Evolutionary conservation across 2,888 invertebrate species (phyloP).

Genomic region (Toxonevra muliebris): DNA sequence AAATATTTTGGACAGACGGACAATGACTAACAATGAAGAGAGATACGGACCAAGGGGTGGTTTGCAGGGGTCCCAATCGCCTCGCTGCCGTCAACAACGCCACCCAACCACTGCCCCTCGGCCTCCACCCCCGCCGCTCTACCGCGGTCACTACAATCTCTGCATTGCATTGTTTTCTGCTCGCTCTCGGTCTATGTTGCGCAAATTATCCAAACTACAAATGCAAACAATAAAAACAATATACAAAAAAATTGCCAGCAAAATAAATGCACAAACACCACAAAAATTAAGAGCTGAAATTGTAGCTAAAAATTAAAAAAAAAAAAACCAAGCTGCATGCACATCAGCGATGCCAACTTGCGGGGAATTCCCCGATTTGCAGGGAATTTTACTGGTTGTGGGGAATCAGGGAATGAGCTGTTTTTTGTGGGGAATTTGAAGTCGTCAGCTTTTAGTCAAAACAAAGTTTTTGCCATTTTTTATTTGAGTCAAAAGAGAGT

Average conservation of each 20-base stretch:
- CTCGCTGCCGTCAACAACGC: neutral
- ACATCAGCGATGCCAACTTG: no score
- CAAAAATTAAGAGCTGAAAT: conserved; percentile 15
- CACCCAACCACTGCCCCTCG: neutral
- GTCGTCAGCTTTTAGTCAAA: no score
- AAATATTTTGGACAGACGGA: neutral
- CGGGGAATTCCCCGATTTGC: no score
- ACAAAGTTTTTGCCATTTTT: no score
- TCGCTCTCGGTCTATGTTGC: conserved; percentile 7
- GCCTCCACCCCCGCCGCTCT: neutral
- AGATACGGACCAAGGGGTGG: neutral
- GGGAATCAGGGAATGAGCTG: no score
- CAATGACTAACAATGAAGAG: neutral
- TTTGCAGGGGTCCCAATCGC: neutral
- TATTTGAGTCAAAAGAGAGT: no score
- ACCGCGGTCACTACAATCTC: neutral
- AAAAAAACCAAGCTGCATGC: neutral
- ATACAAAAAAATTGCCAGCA: conserved; percentile 5
- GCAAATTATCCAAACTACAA: conserved; percentile 20
- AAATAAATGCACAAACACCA: conserved; percentile 17
- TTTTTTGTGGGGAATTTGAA: no score
- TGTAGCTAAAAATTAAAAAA: conserved; percentile 9
- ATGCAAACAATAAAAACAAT: conserved; percentile 26
- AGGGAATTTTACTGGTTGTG: no score
- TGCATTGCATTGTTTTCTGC: neutral